Evolutionary conservation across 2,113 vertebrate genomes (phyloP).

Genomic region (Athene cunicularia): DNA sequence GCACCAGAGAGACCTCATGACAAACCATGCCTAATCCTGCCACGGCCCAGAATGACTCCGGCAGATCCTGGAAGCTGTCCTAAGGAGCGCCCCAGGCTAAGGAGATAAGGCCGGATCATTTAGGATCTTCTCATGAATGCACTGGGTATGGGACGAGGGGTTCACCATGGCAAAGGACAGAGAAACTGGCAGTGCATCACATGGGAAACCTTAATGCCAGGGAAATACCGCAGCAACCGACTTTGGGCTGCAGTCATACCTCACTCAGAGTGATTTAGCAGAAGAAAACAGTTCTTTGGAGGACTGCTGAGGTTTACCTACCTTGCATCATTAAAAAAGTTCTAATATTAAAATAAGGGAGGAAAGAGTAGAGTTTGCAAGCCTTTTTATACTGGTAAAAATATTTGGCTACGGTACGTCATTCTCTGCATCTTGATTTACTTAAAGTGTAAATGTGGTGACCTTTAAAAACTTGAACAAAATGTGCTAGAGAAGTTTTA

Average conservation of each 20-base stretch:
- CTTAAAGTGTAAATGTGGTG: conserved; percentile 19
- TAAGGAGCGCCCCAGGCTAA: background rate
- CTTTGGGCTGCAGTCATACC: background rate
- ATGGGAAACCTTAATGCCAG: accelerated
- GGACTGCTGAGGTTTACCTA: background rate
- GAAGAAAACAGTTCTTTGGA: background rate
- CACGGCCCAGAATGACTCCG: background rate
- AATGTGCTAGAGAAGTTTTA: background rate
- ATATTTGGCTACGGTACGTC: background rate
- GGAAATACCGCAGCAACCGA: background rate
- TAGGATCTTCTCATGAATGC: background rate
- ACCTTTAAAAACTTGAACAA: conserved; percentile 29
- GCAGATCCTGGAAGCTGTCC: background rate
- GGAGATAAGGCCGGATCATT: background rate
- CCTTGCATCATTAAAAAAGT: background rate
- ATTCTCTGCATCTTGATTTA: conserved; percentile 49
- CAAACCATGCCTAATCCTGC: background rate
- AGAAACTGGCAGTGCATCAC: background rate
- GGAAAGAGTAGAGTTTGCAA: background rate
- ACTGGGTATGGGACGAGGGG: accelerated
- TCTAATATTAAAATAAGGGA: background rate
- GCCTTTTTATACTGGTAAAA: background rate
- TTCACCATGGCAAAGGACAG: background rate
- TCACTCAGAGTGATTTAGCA: accelerated
- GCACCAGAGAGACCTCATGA: background rate